phyloP scores from a whole-genome alignment of 92 coral and sea anemone genomes.

The Porites lobata region DNA sequence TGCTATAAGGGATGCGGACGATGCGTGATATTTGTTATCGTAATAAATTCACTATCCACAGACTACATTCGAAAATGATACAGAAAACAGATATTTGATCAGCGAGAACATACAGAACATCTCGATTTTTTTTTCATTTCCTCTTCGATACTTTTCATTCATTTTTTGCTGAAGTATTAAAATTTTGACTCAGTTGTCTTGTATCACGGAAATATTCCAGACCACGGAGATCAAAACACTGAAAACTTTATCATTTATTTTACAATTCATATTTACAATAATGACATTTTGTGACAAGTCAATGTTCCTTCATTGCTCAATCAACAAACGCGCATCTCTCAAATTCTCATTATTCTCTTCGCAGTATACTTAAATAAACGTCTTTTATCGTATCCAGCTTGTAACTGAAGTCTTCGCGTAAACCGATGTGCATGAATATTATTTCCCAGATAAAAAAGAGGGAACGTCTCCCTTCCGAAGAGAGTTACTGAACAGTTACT shows the following conservation, averaged over 20 bases:
- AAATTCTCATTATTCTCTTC: background rate
- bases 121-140: background rate
- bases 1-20: background rate
- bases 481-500: slow-evolving; percentile 4
- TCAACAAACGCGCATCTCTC: background rate
- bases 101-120: background rate
- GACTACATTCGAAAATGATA: slow-evolving; percentile 3
- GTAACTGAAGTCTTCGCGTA: background rate
- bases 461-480: slow-evolving; percentile 4
- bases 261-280: slow-evolving; percentile 42
- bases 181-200: background rate
- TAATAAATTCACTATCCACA: slow-evolving; percentile 10
- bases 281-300: slow-evolving; percentile 22
- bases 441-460: slow-evolving; percentile 7
- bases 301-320: background rate
- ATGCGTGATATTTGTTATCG: slow-evolving; percentile 20
- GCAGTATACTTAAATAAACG: too few relatives aligned
- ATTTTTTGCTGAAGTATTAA: background rate
- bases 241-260: slow-evolving; percentile 28
- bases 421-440: background rate
- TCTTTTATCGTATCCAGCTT: too few relatives aligned
- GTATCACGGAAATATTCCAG: slow-evolving; percentile 22
- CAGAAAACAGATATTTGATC: background rate
- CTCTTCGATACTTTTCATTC: background rate
- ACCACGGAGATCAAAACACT: slow-evolving; percentile 1